Percentiles rank a stretch among this genome's conserved stretches.
Evolutionary conservation across 37 sponge, comb jelly and placozoan species (phyloP).

Genomic region (Tethya wilhelma): DNA sequence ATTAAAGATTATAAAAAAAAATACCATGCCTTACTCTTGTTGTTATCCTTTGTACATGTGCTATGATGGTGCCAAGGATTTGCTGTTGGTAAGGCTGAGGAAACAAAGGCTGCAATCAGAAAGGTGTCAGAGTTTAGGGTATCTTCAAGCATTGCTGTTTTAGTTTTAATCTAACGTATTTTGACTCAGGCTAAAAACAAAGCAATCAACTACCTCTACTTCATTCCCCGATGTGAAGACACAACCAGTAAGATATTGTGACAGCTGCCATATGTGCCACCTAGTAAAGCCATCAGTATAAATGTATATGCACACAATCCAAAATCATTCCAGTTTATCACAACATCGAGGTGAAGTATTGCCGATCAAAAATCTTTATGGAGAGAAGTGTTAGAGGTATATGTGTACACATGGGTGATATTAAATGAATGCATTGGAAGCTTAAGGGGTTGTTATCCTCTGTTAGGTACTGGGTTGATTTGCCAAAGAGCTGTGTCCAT

Average conservation of each 20-base stretch:
- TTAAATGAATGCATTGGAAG: neutral
- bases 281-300: too few species aligned
- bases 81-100: conserved; percentile 69
- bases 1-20: neutral
- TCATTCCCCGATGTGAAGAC: conserved; percentile 74
- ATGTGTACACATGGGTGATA: neutral
- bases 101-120: conserved; percentile 53
- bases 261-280: too few species aligned
- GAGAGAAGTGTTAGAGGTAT: conserved; percentile 72
- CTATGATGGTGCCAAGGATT: conserved; percentile 32
- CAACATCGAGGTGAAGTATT: conserved; percentile 64
- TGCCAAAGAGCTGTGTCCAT: conserved; percentile 77
- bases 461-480: conserved; percentile 31
- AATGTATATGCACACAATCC: too few species aligned
- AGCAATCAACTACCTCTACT: conserved; percentile 67
- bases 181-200: conserved; percentile 80
- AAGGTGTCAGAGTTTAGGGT: conserved; percentile 29
- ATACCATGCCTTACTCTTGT: neutral
- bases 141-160: neutral
- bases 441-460: neutral
- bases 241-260: conserved; percentile 89
- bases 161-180: neutral
- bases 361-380: conserved; percentile 65
- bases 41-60: neutral
- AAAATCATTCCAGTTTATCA: conserved; percentile 78